Conservation (phyloP, 2,113 vertebrate species). For the Vulpes lagopus region DNA sequence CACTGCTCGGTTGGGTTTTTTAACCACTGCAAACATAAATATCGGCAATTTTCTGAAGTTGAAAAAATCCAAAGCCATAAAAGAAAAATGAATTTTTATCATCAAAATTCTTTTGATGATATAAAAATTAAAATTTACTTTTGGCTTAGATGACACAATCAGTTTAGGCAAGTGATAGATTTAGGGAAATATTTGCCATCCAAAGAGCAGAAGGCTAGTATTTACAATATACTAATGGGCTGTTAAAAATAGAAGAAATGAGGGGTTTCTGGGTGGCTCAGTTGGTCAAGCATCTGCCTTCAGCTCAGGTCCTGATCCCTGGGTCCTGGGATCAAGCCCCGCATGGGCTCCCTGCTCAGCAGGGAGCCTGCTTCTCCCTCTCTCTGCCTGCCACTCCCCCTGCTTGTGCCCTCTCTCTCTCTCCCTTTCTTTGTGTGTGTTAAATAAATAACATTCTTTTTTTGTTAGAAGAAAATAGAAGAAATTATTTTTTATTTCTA, state of each 20-base stretch:
- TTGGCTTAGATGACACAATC: neutral
- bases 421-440: too few relatives aligned
- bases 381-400: too few relatives aligned
- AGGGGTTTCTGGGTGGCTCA: too few relatives aligned
- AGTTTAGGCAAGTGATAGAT: neutral
- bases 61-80: neutral
- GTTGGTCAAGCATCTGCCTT: too few relatives aligned
- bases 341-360: too few relatives aligned
- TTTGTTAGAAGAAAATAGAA: too few relatives aligned
- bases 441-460: too few relatives aligned
- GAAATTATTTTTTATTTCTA: too few relatives aligned
- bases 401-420: too few relatives aligned
- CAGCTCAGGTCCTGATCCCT: too few relatives aligned
- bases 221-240: neutral
- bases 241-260: neutral
- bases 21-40: conserved; percentile 10
- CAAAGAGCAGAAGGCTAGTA: neutral
- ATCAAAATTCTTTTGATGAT: neutral
- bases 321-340: too few relatives aligned
- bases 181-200: neutral
- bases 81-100: neutral
- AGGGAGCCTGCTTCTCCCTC: too few relatives aligned
- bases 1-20: conserved; percentile 80
- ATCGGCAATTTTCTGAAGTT: neutral
- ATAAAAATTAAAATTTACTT: neutral